Conservation (phyloP, 1,140 invertebrate species). For the Hyles euphorbiae region DNA sequence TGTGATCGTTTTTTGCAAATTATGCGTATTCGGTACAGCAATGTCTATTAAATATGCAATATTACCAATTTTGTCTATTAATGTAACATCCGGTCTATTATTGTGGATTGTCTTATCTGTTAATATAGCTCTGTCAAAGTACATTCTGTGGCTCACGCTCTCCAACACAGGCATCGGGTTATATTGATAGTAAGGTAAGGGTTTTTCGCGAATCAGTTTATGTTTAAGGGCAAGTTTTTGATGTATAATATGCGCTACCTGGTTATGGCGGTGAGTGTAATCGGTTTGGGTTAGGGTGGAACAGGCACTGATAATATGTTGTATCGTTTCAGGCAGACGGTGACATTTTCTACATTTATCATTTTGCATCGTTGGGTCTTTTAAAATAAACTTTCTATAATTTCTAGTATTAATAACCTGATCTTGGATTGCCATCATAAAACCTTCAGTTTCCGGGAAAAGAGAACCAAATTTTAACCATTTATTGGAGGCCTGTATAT, state of each 20-base stretch:
- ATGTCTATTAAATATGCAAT: no score
- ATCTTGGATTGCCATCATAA: background rate
- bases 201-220: background rate
- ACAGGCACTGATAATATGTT: no score
- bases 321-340: no score
- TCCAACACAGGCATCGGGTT: background rate
- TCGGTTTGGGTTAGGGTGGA: no score
- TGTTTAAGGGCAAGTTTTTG: background rate
- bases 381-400: no score
- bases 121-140: conserved; percentile 7
- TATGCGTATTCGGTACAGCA: conserved; percentile 5
- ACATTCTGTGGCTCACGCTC: background rate
- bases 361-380: no score
- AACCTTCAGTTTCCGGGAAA: background rate
- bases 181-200: background rate
- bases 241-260: background rate
- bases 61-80: background rate
- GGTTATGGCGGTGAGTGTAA: no score
- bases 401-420: no score
- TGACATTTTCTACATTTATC: background rate
- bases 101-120: conserved; percentile 1
- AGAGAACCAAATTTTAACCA: background rate
- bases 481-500: no score
- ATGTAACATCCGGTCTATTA: conserved; percentile 9
- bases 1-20: conserved; percentile 1